Percentiles rank a stretch among this genome's conserved stretches.
These are phyloP conservation scores for Cacatua alba DNA, from an alignment of 2,113 vertebrate species.

Conservation along the genomic window DNA sequence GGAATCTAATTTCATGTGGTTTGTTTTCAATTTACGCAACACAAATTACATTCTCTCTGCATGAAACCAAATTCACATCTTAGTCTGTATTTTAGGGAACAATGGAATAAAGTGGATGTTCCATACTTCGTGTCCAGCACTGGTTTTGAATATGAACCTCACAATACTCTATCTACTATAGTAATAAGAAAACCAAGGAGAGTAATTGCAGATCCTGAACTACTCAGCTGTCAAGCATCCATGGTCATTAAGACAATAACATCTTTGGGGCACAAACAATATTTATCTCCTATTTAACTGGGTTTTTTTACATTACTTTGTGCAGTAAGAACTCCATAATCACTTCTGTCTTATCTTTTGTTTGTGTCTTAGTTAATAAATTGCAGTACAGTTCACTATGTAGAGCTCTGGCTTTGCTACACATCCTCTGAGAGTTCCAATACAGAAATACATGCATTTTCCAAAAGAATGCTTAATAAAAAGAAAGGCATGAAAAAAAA, in stretches of 20 bases:
- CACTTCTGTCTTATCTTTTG: background rate
- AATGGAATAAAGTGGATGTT: background rate
- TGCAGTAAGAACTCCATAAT: background rate
- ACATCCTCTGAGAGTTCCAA: background rate
- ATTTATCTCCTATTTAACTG: background rate
- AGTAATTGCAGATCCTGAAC: background rate
- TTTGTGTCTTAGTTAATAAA: background rate
- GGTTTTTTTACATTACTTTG: background rate
- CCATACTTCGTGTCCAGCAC: background rate
- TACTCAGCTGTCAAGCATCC: background rate
- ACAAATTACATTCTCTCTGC: background rate
- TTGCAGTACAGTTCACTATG: background rate
- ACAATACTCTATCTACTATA: background rate
- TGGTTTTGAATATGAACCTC: background rate
- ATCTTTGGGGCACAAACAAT: background rate
- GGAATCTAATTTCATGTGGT: background rate
- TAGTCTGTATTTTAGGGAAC: background rate
- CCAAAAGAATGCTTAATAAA: background rate
- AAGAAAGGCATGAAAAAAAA: background rate
- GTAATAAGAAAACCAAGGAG: background rate
- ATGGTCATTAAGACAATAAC: background rate
- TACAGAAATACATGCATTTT: background rate
- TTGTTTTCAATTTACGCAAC: slow-evolving; percentile 28
- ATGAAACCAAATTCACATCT: background rate
- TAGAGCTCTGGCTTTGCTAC: background rate